Evolutionary conservation across 2,113 vertebrate species (phyloP).

Genomic region (Antigone vipio): DNA sequence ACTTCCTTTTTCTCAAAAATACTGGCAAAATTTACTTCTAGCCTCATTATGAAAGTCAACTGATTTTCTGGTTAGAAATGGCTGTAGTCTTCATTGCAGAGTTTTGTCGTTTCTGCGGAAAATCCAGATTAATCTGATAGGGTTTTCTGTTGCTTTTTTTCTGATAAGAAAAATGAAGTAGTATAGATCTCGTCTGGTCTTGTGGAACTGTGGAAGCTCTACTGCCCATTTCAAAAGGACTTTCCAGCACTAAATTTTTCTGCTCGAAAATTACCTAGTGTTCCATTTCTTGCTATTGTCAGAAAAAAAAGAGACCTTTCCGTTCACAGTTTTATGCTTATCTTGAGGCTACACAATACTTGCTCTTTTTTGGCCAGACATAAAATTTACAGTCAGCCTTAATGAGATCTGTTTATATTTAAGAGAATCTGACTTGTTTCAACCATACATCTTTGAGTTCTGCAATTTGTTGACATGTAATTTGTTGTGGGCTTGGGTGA

Average conservation of each 20-base stretch:
- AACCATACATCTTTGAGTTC: not conserved
- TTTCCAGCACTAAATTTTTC: not conserved
- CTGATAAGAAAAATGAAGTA: not conserved
- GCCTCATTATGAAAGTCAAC: not conserved
- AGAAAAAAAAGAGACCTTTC: not conserved
- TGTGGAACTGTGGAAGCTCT: not conserved
- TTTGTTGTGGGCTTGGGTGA: not conserved
- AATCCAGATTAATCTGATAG: not conserved
- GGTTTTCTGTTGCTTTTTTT: not conserved
- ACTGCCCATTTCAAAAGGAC: not conserved
- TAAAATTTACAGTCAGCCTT: not conserved
- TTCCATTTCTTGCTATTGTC: not conserved
- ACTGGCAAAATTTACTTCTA: not conserved
- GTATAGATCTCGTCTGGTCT: not conserved
- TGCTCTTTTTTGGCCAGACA: not conserved
- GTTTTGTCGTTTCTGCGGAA: not conserved
- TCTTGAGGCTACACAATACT: not conserved
- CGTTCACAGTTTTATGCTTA: not conserved
- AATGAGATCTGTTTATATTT: slow-evolving; percentile 8
- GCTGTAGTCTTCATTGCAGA: not conserved
- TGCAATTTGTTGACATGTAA: not conserved
- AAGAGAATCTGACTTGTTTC: not conserved
- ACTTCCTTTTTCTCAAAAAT: not conserved
- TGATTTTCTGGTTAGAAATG: not conserved
- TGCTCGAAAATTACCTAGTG: not conserved